Evolutionary conservation across 2,888 invertebrate genomes (phyloP), one percentile per base, ranked within the genome.

Genomic region (Stenoptilia bipunctidactyla): DNA sequence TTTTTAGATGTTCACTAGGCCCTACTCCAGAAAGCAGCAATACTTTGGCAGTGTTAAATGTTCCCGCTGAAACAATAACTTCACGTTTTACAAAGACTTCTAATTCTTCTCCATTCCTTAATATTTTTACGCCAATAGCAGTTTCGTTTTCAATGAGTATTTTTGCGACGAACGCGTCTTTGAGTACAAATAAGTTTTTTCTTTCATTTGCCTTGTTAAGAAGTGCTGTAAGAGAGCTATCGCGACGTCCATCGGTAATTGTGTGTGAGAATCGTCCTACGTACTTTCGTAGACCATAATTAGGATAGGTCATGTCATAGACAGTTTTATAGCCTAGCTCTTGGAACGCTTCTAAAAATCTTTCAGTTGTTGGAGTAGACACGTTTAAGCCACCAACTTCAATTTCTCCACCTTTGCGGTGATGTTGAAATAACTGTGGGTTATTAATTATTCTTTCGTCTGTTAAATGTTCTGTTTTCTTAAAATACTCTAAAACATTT

Each of bases 241-340:
- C 61, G 27, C 80, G 55, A 14, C 51, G 61, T 0, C 79, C 74
- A 2, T 61, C 45, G 36, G 49, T 55, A 2, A 79, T 59, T 0
- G 77, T 79, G 42, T 76, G 76, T 1, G 73, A 76, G 43, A 76
- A 76, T 40, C 65, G 52, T 1, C 79, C 79, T 0, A 59, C 75
- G 12, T 79, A 79, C 15, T 74, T 59, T 34, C 40, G 49, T 20
- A 20, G 20, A 20, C 20, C 20, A 20, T 20, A 20, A 6, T 59
- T 13, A 0, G 75, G 72, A 39, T 70, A 58, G 0, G 76, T 77
- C 76, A 80, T 79, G 41, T 82, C 80, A 13, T 61, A 49, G 1
- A 77, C 71, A 2, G 65, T 51, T 3, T 62, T 34, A 13, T 70
- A 68, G 0, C 73, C 72, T 1, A 76, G 36, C 41, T 75, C 72